Conservation (phyloP, 2,888 invertebrate species). For the Tineola bisselliella region DNA sequence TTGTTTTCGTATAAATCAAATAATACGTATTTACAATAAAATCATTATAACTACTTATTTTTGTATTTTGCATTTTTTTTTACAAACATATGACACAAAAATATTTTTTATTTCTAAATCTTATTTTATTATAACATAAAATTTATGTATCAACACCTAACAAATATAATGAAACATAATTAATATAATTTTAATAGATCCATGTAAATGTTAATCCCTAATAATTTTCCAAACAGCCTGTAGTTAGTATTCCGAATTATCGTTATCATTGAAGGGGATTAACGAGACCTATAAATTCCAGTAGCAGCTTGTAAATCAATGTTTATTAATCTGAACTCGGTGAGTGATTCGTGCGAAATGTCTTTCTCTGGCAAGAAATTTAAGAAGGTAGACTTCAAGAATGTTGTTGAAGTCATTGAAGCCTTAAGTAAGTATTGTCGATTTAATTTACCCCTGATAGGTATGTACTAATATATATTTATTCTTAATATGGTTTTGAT, state of each 20-base stretch:
- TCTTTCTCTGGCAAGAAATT: constrained; percentile 20
- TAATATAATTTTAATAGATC: too few relatives aligned
- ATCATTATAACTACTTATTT: too few relatives aligned
- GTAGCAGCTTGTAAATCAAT: background rate
- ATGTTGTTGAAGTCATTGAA: constrained; percentile 17
- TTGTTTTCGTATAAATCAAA: background rate
- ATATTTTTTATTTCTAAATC: too few relatives aligned
- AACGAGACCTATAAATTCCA: background rate
- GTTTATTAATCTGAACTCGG: background rate
- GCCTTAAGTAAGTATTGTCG: constrained; percentile 17
- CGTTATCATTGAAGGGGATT: constrained; percentile 2
- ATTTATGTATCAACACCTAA: too few relatives aligned
- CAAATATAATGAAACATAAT: too few relatives aligned
- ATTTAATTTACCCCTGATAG: background rate
- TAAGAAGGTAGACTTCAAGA: constrained; percentile 19
- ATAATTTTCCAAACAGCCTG: background rate
- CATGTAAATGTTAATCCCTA: background rate
- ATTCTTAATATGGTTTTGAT: too few relatives aligned
- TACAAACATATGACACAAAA: too few relatives aligned
- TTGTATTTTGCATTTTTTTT: too few relatives aligned
- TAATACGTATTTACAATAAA: too few relatives aligned
- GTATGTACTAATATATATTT: too few relatives aligned
- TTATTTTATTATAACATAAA: too few relatives aligned
- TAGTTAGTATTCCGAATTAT: background rate
- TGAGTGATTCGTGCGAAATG: constrained; percentile 15